Evolutionary conservation across 2,888 invertebrate genomes (phyloP), one percentile per base, ranked within the genome.

Genomic region (Gerris lacustris): DNA sequence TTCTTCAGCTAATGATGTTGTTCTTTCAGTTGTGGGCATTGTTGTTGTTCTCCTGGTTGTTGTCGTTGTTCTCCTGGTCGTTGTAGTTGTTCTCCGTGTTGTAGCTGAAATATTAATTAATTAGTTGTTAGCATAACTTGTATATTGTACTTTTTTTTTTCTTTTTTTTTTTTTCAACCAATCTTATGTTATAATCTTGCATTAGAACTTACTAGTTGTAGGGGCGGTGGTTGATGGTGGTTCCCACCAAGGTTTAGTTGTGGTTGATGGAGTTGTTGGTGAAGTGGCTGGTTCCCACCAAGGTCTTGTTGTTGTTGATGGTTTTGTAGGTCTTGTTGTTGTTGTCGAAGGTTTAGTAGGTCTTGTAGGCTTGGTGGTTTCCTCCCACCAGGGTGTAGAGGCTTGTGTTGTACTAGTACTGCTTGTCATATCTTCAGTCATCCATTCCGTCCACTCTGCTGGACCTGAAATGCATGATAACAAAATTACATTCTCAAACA

Each of bases 11-110:
- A 15, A 7, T 9, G 44, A 2, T 44, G 44, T 44, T 67, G 44
- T 31, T 76, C 73, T 45, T 76, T 76, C 80, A 76, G 82, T 75
- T 6, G 78, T 76, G 0, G 78, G 77, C 18, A 75, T 72, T 31
- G 76, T 73, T 31, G 76, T 72, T n/a, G 73, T 68, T 64, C 76
- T 77, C 62, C 76, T 75, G 72, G 79, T 78, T 5, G 77, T 67
- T 71, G 44, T n/a, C 6, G 72, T 44, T 43, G 72, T 69, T 62
- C 55, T 67, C 31, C 17, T 44, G n/a, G 74, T 70, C 45, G 69
- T 67, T 5, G 73, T 73, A 17, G 74, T 72, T 6, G 72, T 55
- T 17, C 67, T 31, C 15, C 63, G 44, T n/a, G 71, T 73, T 45
- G 75, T 70, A 6, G 74, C 72, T 11, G 73, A 71, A 62, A 62